phyloP scores from a whole-genome alignment of 2,888 invertebrate genomes.

The Priocnemis perturbator region DNA sequence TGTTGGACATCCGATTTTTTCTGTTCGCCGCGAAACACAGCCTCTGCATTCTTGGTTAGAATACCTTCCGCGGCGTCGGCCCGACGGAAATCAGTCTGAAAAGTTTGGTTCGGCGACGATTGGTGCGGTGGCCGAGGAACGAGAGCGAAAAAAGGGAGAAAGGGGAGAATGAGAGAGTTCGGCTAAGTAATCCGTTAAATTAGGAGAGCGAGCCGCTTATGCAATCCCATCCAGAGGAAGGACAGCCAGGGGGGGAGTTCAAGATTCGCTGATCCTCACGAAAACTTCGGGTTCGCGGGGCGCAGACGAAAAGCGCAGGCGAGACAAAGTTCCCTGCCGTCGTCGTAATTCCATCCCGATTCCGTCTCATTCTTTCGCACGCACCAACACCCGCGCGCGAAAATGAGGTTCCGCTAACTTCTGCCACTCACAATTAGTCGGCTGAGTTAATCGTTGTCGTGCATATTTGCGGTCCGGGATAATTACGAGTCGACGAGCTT shows the following conservation, averaged over 20 bases:
- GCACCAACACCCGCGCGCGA: neutral
- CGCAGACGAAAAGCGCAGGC: neutral
- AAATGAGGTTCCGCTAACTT: slow-evolving; percentile 7
- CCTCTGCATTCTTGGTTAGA: too few relatives aligned
- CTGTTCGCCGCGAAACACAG: too few relatives aligned
- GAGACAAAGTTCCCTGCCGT: neutral
- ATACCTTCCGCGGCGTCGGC: too few relatives aligned
- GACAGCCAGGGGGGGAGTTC: neutral
- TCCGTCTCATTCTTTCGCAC: neutral
- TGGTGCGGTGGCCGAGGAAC: neutral
- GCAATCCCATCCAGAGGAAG: slow-evolving; percentile 9
- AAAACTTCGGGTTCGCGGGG: neutral
- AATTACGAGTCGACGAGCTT: neutral
- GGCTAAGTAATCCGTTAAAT: slow-evolving; percentile 37
- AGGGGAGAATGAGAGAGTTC: slow-evolving; percentile 11
- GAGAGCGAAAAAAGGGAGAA: neutral
- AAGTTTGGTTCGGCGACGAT: slow-evolving; percentile 15
- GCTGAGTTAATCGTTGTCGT: slow-evolving; percentile 7
- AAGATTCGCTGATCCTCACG: neutral
- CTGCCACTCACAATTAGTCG: slow-evolving; percentile 9
- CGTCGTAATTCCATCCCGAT: too few relatives aligned
- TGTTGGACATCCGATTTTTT: too few relatives aligned
- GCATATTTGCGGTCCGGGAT: neutral
- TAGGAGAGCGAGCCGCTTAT: slow-evolving; percentile 11
- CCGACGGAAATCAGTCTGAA: neutral